phyloP scores from a whole-genome alignment of 2,113 vertebrate species.

The Numenius arquata region DNA sequence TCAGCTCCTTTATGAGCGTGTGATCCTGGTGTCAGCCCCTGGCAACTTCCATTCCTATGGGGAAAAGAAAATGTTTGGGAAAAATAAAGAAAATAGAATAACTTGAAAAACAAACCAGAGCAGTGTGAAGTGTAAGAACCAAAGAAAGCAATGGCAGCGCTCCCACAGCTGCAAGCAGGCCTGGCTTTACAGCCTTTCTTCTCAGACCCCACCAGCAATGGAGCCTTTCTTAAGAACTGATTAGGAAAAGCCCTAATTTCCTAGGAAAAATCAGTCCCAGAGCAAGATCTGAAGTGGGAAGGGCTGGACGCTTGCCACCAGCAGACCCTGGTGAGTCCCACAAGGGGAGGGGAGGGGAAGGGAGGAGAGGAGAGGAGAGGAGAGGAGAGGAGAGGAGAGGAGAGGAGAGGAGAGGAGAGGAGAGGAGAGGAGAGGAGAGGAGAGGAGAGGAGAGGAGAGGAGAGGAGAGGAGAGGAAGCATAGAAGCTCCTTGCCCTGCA shows the following conservation, averaged over 20 bases:
- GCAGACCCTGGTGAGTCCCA: not conserved
- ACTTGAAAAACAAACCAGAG: slow-evolving; percentile 26
- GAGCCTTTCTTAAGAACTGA: not conserved
- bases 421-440: not conserved
- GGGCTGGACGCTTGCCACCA: not conserved
- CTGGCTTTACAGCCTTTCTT: not conserved
- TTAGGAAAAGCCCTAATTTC: not conserved
- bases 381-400: not conserved
- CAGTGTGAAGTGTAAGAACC: slow-evolving; percentile 17
- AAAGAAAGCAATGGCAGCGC: not conserved
- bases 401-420: not conserved
- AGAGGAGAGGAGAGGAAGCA: not conserved
- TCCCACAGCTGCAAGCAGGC: not conserved
- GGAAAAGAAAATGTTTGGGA: slow-evolving; percentile 36
- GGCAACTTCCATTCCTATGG: not conserved
- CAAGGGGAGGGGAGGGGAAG: not conserved
- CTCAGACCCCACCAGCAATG: not conserved
- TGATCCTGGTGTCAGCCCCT: not conserved
- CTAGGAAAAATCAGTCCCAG: not conserved
- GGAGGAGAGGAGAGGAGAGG: not conserved
- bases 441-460: not conserved
- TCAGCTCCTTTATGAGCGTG: not conserved
- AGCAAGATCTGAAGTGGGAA: not conserved
- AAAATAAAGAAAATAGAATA: not conserved
- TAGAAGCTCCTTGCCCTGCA: not conserved